Base-by-base conservation (phyloP, 2,888 invertebrate species). In the Amblyjoppa proteus region DNA sequence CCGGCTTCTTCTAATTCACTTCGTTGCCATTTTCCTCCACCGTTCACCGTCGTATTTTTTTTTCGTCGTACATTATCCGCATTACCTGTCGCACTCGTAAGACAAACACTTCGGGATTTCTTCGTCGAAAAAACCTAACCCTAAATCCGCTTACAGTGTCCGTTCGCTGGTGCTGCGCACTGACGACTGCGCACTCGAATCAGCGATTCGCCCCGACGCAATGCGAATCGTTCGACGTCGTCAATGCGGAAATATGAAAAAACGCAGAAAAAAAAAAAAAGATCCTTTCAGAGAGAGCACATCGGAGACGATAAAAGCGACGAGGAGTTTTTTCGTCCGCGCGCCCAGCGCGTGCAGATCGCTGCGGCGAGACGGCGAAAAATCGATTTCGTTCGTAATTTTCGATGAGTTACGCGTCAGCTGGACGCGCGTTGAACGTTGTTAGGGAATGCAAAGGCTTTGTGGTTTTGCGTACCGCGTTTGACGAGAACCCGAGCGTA, bases 401-500 rank as follows among this genome's bases (percentile, higher is more conserved):
- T 66, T 28, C 56, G 70, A 85, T 76, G 81, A 66, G 70, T 85
- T 76, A 66, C 75, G 75, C 75, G 85, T 64, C 85, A 79, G 58
- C 74, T 51, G 70, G 13, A 58, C 69, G 16, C 53, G 28, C 53
- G 58, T 77, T 28, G 3, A n/a, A 53, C 38, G 64, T n/a, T n/a
- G 41, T 25, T 1, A 13, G 3, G 16, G 31, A 64, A 70, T 28
- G 45, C 25, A 9, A 16, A 13, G 28, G 20, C 41, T 61, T 16
- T 41, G n/a, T 61, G 2, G 11, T 31, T 31, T 31, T 2, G 11
- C 7, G 13, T 61, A 53, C 9, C 25, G 28, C 25, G 16, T 51
- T 7, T 2, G 20, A 49, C 41, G 31, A 49, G 64, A 34, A 7
- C 34, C 34, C 9, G 45, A 53, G 71, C 64, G 45, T 66, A 20